Conservation (phyloP, 2,797 vertebrate species). For the Stomatorhinus walkeri region DNA sequence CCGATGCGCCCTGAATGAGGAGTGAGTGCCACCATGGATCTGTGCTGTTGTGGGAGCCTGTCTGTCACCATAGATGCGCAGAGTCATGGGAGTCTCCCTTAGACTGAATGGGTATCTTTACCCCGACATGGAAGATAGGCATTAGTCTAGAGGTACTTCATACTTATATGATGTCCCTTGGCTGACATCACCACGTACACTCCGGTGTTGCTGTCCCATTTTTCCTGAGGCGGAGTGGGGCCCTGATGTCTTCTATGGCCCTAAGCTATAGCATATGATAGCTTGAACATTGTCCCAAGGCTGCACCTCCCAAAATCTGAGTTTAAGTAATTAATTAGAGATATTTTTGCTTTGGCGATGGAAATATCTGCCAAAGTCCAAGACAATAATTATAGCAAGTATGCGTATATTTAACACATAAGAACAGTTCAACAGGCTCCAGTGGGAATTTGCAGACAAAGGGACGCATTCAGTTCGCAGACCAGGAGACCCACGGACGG, state of each 20-base stretch:
- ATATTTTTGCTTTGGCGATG: not conserved
- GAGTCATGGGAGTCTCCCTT: not conserved
- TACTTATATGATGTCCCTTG: not conserved
- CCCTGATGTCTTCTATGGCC: not conserved
- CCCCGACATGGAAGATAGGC: not conserved
- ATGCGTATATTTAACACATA: not conserved
- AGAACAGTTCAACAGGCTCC: not conserved
- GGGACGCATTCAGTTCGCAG: not conserved
- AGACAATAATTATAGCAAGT: not conserved
- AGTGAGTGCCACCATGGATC: constrained; percentile 64
- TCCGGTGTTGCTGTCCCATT: not conserved
- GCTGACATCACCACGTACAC: not conserved
- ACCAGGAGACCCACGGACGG: not conserved
- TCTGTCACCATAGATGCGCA: not conserved
- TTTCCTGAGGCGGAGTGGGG: not conserved
- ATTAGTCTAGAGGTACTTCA: not conserved
- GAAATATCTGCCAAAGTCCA: not conserved
- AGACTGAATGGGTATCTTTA: not conserved
- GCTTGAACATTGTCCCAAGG: not conserved
- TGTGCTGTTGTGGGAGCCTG: not conserved
- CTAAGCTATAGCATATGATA: not conserved
- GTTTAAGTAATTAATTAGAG: not conserved
- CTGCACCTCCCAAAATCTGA: not conserved
- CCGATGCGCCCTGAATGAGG: constrained; percentile 90
- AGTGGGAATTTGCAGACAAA: not conserved